phyloP scores from a whole-genome alignment of 2,797 vertebrate species.

The Centropyge bicolor region DNA sequence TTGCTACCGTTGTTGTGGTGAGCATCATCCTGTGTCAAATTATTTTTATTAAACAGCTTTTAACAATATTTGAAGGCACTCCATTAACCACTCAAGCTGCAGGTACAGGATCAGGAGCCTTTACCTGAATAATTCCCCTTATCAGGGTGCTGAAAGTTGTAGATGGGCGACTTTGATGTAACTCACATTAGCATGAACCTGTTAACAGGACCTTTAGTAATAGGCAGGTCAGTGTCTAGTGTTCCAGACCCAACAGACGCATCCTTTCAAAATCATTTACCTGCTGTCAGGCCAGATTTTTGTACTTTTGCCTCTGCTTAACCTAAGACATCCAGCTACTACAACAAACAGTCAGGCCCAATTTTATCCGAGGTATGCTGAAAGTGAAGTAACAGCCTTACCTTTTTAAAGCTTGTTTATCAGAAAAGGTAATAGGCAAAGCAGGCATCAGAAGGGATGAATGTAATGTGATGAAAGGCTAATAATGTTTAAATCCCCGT shows the following conservation, averaged over 20 bases:
- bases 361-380: constrained; percentile 19
- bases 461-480: constrained; percentile 66
- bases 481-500: constrained; percentile 54
- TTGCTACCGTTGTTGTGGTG: not conserved
- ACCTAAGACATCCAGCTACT: constrained; percentile 6
- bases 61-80: not conserved
- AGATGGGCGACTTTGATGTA: not conserved
- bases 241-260: not conserved
- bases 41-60: not conserved
- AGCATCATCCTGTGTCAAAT: not conserved
- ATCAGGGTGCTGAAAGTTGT: not conserved
- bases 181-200: constrained; percentile 18
- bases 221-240: constrained; percentile 7
- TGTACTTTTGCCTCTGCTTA: constrained; percentile 22
- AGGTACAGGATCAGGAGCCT: not conserved
- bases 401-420: constrained; percentile 56
- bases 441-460: constrained; percentile 46
- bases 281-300: constrained; percentile 36
- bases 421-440: constrained; percentile 47
- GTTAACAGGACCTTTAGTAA: constrained; percentile 12
- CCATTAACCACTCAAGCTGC: not conserved
- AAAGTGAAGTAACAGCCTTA: constrained; percentile 49
- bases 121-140: not conserved
- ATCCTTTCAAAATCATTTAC: constrained; percentile 44
- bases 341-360: constrained; percentile 39